These are phyloP conservation scores for Smittia sp. DNA, from an alignment of 2,888 invertebrate species.

Conservation along the genomic window DNA sequence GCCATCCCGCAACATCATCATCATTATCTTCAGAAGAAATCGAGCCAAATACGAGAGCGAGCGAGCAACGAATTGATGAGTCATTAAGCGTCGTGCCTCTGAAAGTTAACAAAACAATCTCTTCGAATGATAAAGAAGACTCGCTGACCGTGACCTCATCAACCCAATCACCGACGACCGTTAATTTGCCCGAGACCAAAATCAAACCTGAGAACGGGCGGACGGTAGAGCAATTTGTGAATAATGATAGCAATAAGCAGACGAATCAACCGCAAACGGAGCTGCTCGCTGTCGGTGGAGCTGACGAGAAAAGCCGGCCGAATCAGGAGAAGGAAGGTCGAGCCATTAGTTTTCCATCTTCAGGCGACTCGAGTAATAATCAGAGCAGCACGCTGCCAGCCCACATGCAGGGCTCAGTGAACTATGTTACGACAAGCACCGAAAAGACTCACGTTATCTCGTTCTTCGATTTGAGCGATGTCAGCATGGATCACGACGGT, in stretches of 20 bases:
- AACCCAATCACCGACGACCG: slow-evolving; percentile 29
- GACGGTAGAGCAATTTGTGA: slow-evolving; percentile 20
- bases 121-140: not conserved
- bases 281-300: not conserved
- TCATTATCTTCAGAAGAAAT: slow-evolving; percentile 20
- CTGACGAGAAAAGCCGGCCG: slow-evolving; percentile 1
- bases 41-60: slow-evolving; percentile 18
- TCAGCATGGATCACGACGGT: slow-evolving; percentile 64
- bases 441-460: slow-evolving; percentile 23
- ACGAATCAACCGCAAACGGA: slow-evolving; percentile 17
- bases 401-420: slow-evolving; percentile 21
- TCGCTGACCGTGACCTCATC: slow-evolving; percentile 36
- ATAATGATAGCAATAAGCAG: slow-evolving; percentile 34
- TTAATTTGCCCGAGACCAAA: slow-evolving; percentile 10
- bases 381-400: not conserved
- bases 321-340: slow-evolving; percentile 38
- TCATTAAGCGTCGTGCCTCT: slow-evolving; percentile 38
- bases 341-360: slow-evolving; percentile 31
- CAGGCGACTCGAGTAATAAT: not conserved
- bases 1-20: slow-evolving; percentile 9
- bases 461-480: slow-evolving; percentile 67
- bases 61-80: slow-evolving; percentile 20
- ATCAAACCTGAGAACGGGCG: slow-evolving; percentile 13
- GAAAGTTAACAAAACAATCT: slow-evolving; percentile 7
- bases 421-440: slow-evolving; percentile 26